Percentiles rank a stretch among this genome's conserved stretches.
Conservation (phyloP, 2,888 invertebrate genomes). For the Omphaloscelis lunosa region DNA sequence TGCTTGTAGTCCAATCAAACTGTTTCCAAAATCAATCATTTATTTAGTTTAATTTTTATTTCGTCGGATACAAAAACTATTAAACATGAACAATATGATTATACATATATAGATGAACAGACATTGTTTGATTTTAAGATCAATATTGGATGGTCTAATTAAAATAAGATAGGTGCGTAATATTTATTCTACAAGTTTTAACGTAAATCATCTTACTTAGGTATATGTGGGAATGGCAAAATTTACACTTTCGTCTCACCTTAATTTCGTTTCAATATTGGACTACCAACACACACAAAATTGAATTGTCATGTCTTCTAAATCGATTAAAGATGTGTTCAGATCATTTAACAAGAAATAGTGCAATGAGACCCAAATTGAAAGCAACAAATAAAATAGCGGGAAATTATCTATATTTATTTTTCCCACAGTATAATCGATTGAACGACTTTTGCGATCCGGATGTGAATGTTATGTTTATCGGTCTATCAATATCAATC, state of each 20-base stretch:
- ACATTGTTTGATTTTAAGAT: too few relatives aligned
- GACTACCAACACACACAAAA: slow-evolving; percentile 21
- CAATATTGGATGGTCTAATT: too few relatives aligned
- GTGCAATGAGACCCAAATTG: slow-evolving; percentile 17
- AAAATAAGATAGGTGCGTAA: too few relatives aligned
- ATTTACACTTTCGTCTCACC: background rate
- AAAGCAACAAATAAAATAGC: slow-evolving; percentile 15
- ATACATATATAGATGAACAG: too few relatives aligned
- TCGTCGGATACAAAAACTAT: background rate
- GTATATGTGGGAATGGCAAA: background rate
- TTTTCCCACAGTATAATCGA: slow-evolving; percentile 30
- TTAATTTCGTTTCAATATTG: slow-evolving; percentile 43
- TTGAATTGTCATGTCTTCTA: slow-evolving; percentile 41
- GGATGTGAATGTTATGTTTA: background rate
- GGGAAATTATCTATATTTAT: slow-evolving; percentile 22
- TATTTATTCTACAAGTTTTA: too few relatives aligned
- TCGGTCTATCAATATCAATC: slow-evolving; percentile 7
- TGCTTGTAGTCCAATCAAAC: background rate
- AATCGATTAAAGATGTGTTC: slow-evolving; percentile 49
- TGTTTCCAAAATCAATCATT: background rate
- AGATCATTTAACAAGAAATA: slow-evolving; percentile 11
- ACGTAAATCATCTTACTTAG: too few relatives aligned
- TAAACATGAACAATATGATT: too few relatives aligned
- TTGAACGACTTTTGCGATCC: slow-evolving; percentile 8
- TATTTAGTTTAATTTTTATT: background rate